These are phyloP conservation scores for Drosophila guanche DNA, from an alignment of 1,140 invertebrate species.

Conservation along the genomic window DNA sequence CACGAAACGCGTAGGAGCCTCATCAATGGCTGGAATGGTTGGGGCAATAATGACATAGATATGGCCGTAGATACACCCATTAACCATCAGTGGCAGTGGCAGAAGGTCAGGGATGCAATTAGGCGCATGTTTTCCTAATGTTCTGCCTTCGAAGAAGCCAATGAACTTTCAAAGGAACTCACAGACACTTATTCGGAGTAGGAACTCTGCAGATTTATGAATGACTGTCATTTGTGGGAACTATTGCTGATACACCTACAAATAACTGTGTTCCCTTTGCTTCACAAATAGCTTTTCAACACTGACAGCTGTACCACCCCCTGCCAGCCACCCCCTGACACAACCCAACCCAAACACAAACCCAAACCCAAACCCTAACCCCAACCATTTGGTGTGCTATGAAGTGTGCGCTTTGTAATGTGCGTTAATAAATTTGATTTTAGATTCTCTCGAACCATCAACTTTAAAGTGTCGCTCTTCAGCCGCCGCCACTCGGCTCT, in stretches of 20 bases:
- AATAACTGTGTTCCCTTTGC: too few relatives aligned
- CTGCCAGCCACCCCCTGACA: background rate
- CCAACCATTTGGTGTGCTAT: conserved; percentile 44
- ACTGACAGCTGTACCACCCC: too few relatives aligned
- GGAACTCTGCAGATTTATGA: too few relatives aligned
- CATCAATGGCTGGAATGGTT: conserved; percentile 14
- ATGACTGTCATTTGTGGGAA: too few relatives aligned
- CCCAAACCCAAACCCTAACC: background rate
- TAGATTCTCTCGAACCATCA: conserved; percentile 66
- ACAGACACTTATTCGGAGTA: too few relatives aligned
- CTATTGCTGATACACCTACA: too few relatives aligned
- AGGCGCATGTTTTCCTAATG: too few relatives aligned
- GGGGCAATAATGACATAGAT: conserved; percentile 2
- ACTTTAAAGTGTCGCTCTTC: conserved; percentile 71
- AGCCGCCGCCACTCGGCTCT: background rate
- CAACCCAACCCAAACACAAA: background rate
- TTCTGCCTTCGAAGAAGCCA: too few relatives aligned
- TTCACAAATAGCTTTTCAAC: too few relatives aligned
- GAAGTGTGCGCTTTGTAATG: conserved; percentile 72
- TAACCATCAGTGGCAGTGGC: background rate
- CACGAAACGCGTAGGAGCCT: background rate
- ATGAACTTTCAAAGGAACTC: too few relatives aligned
- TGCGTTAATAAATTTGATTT: conserved; percentile 82
- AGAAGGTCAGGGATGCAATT: too few relatives aligned
- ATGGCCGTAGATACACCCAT: background rate